Base-by-base conservation (phyloP, 2,113 vertebrate species). In the Indicator maculatus region DNA sequence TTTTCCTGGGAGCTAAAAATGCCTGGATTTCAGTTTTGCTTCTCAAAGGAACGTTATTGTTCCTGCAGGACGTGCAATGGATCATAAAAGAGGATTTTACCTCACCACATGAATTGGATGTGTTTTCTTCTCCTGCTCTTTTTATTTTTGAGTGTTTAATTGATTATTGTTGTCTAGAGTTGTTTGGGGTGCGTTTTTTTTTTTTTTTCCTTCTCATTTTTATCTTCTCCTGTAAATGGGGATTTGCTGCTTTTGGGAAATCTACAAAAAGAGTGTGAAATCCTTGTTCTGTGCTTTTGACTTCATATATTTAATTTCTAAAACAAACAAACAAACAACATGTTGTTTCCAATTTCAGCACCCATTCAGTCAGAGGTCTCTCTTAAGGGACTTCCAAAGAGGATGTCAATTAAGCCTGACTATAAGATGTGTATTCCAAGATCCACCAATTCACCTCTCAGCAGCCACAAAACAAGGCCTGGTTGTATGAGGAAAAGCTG, bases 41-140 rank as follows among this genome's bases (percentile, higher is more conserved):
- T 97, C 93, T 98, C 95, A 78, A 94, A 97, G 96, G 95, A 94
- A 97, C 96, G 96, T 95, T 97, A 96, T 95, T 97, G 94, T 97
- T 97, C 90, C 69, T 95, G 44, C 17, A 66, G 88, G 83, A 96
- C 1, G 8, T 93, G 85, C 77, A 93, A 75, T 86, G 69, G 88
- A 93, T 96, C 88, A 94, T 64, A 94, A 95, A 96, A 96, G 93
- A 91, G 77, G 82, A 67, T 69, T 96, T 95, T 94, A 97, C 95
- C 95, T 97, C 95, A 73, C 61, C 76, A 93, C 96, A 96, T 97
- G 93, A 96, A 97, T 97, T 90, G 70, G 84, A 80, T 77, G 41
- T 16, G 6, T 12, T 76, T 95, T 96, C 95, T 96, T 82, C 58
- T 84, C 6, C 2, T 65, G 93, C 84, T 94, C 90, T 94, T 93